Evolutionary conservation across 2,888 invertebrate species (phyloP), one percentile per base, ranked within the genome.

Genomic region (Hybos culiciformis): DNA sequence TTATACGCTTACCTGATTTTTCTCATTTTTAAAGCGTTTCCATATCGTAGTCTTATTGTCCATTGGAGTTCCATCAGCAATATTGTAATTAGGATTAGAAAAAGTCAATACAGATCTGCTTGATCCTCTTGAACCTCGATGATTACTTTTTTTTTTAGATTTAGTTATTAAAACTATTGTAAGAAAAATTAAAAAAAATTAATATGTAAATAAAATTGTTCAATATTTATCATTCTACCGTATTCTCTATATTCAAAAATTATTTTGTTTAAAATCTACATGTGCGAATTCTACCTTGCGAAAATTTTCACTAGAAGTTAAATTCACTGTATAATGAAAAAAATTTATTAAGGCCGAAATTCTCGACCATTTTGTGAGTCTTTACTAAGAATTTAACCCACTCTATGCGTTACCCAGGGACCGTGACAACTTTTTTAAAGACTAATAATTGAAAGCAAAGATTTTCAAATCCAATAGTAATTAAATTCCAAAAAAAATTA

Each of bases 51-150:
- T 73, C 54, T 74, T 77, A 47, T 62, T 61, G 46, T 63, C 63
- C 56, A 62, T 58, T 1, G 62, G 61, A 34, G 61, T 62, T 12
- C 69, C 65, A 33, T 70, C 67, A 15, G 72, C 71, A 33, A 75
- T 72, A 53, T 77, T 77, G 60, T 91, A 92, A 61, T 88, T 90
- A 4, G 91, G 91, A 69, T 92, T 91, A 37, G 87, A 81, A 65
- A 88, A 91, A 1, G 86, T 86, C 54, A 87, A 72, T 18, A 85
- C 82, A 34, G 82, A 82, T 51, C 78, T 71, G 17, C 80, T 73
- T 21, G 72, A 72, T 6, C 71, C 70, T 47, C 63, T 72, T 62
- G 60, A 71, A 51, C 61, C 73, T 66, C 58, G 73, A 69, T 62
- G 77, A 52, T 51, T 74, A 56, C 60, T 64, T 58, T 57, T 70